These are phyloP conservation scores for Nyleta sp. DNA, from an alignment of 2,888 invertebrate genomes.

Conservation along the genomic window DNA sequence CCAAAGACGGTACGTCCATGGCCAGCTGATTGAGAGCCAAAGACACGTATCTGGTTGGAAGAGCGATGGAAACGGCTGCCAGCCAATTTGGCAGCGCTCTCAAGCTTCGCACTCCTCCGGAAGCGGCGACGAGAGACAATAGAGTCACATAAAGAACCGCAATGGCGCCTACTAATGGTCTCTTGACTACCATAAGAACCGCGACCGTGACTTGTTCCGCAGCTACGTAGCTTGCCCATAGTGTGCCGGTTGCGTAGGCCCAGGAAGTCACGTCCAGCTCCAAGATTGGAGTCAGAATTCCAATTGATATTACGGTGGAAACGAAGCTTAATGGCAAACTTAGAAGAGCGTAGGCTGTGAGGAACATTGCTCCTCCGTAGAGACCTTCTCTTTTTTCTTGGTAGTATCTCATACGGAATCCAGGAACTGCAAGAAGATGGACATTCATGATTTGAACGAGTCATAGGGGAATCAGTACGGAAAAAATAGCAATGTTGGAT, in stretches of 20 bases:
- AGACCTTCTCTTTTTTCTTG: constrained; percentile 95
- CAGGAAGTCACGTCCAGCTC: constrained; percentile 76
- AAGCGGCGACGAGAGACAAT: constrained; percentile 83
- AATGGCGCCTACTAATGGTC: constrained; percentile 90
- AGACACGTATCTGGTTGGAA: constrained; percentile 79
- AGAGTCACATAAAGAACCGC: constrained; percentile 91
- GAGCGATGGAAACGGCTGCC: constrained; percentile 75
- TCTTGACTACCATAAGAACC: constrained; percentile 91
- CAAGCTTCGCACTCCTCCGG: constrained; percentile 77
- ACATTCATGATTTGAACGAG: too few species aligned
- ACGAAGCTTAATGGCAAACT: constrained; percentile 92
- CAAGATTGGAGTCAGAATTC: constrained; percentile 86
- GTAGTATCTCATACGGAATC: constrained; percentile 94
- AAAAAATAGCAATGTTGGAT: too few species aligned
- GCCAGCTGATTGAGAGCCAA: constrained; percentile 78
- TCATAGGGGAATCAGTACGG: too few species aligned
- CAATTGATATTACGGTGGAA: constrained; percentile 88
- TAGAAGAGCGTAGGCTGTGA: constrained; percentile 91
- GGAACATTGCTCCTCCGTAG: constrained; percentile 93
- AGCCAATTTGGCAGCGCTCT: constrained; percentile 78
- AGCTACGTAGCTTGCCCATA: constrained; percentile 94
- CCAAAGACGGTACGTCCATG: constrained; percentile 73
- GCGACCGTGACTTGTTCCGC: constrained; percentile 94
- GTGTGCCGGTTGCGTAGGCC: constrained; percentile 81
- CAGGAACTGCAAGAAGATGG: constrained; percentile 85